Base-by-base conservation (phyloP, 2,113 vertebrate species). In the Vanacampus margaritifer region DNA sequence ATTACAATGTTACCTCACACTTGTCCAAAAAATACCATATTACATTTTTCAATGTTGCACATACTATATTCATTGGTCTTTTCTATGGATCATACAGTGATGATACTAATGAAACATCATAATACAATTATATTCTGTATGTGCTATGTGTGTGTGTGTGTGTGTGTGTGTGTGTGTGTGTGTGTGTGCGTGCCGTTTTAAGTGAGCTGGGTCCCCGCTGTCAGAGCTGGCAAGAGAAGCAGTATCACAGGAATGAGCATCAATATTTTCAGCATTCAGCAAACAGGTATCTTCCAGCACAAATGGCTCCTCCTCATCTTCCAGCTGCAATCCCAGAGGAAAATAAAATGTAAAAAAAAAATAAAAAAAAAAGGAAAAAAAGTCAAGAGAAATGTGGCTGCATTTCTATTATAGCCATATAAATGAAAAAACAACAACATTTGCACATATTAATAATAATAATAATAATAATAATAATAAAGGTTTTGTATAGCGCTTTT, bases 191-290 rank as follows among this genome's bases (percentile, higher is more conserved):
- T 90, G 92, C 96, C 95, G 92, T 87, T 95, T 98, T 51, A 95
- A 82, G 79, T 97, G 93, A 1, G 93, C 89, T 17, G 95, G 93
- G 86, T 99, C 97, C 51, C 97, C 97, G 0, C 97, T 99, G 89
- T 99, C 97, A 28, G 97, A 98, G 89, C 97, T 99, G 57, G 96
- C 97, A 67, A 99, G 90, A 24, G 97, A 99, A 1, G 95, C 97
- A 0, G 97, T 99, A 79, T 99, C 97, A 6, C 94, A 98, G 48
- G 97, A 98, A 80, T 98, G 94, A 7, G 94, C 83, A 4, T 99
- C 97, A 0, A 94, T 91, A 80, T 93, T 94, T 76, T 99, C 97
- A 0, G 95, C 84, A 75, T 95, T 98, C 65, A 98, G 76, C 46
- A 96, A 80, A 10, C 93, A 94, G 0, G 95, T 96, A 84, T 99